Percentiles rank a stretch among this genome's conserved stretches.
Evolutionary conservation across 2,888 invertebrate species (phyloP).

Genomic region (Nephrotoma guestfalica): DNA sequence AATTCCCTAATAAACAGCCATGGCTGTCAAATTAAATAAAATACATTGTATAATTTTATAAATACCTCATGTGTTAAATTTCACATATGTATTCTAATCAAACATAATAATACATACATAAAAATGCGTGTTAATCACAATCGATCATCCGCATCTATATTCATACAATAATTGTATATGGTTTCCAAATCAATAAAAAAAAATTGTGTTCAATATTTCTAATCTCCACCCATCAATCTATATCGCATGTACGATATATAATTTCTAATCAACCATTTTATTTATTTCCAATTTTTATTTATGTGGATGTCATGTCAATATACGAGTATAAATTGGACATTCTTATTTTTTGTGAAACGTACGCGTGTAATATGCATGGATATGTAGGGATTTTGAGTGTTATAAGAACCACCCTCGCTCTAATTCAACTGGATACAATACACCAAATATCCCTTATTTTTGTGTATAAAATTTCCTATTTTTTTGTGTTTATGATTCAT

Average conservation of each 20-base stretch:
- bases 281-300: background rate
- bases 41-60: background rate
- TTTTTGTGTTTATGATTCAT: background rate
- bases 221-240: background rate
- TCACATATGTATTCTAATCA: background rate
- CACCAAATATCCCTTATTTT: background rate
- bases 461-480: background rate
- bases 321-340: background rate
- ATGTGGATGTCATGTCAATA: background rate
- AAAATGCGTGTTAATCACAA: background rate
- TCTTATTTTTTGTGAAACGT: background rate
- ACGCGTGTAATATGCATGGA: background rate
- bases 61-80: background rate
- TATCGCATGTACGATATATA: background rate
- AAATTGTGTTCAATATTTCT: background rate
- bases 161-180: background rate
- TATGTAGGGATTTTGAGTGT: background rate
- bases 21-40: background rate
- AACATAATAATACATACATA: background rate
- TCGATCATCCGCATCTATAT: background rate
- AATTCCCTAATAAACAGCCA: background rate
- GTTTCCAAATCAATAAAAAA: background rate
- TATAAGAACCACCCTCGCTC: background rate
- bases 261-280: background rate
- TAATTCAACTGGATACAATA: background rate